Percentiles rank a stretch among this genome's conserved stretches.
These are phyloP conservation scores for Artemia sp. DNA, from an alignment of 2,888 invertebrate species.

Conservation along the genomic window DNA sequence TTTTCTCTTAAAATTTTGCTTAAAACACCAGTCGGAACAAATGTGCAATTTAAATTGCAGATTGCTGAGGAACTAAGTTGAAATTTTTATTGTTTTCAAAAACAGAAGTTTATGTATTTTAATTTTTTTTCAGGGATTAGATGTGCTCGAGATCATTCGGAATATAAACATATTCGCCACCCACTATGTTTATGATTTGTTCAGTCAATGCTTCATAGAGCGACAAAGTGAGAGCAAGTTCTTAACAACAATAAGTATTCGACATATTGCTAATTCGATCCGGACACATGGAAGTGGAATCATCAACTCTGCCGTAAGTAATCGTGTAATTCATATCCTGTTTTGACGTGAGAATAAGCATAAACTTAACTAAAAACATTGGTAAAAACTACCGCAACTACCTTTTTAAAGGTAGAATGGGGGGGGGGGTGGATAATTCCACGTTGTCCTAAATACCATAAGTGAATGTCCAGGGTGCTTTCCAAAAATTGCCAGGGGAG, in stretches of 20 bases:
- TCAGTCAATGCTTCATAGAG: constrained; percentile 89
- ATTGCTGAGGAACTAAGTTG: too few species aligned
- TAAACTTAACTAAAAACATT: too few species aligned
- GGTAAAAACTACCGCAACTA: too few species aligned
- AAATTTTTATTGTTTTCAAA: too few species aligned
- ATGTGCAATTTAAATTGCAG: too few species aligned
- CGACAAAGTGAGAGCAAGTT: constrained; percentile 76
- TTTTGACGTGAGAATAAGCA: not conserved
- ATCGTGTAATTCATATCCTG: not conserved
- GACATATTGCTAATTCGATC: constrained; percentile 89
- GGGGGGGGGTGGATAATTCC: too few species aligned
- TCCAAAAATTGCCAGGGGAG: too few species aligned
- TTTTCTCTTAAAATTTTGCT: too few species aligned
- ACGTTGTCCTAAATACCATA: too few species aligned
- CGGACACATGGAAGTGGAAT: constrained; percentile 91
- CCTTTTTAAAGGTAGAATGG: too few species aligned
- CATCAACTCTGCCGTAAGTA: constrained; percentile 71
- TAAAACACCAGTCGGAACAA: too few species aligned
- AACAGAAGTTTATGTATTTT: constrained; percentile 12
- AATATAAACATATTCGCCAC: constrained; percentile 88
- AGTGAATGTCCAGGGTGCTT: too few species aligned
- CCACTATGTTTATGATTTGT: constrained; percentile 82
- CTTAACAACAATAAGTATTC: constrained; percentile 82
- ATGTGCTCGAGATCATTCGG: constrained; percentile 89
- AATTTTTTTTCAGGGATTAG: constrained; percentile 48